Evolutionary conservation across 2,888 invertebrate species (phyloP), one percentile per base, ranked within the genome.

Genomic region (Melangyna quadrimaculata): DNA sequence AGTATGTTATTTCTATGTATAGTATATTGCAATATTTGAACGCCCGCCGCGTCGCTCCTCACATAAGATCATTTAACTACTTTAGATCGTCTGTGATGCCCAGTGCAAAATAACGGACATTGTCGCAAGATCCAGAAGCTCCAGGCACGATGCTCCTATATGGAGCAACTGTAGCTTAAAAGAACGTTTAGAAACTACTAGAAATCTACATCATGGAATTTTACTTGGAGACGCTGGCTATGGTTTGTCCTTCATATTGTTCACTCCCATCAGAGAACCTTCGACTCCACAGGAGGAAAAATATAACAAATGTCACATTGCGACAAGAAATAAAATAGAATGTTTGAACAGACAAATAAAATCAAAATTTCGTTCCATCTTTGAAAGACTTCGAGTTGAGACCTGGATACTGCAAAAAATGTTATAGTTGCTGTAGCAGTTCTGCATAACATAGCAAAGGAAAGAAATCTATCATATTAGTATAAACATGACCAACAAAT

Each of bases 351-450:
- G 43, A 17, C 48, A 48, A 12, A 22, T 48, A 2, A 48, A 48
- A 48, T 70, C 29, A 4, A 70, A 57, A 51, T 57, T 70, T 32
- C 27, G 70, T 12, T 71, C 29, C 1, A 19, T 71, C 10, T 45
- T 57, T 1, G 57, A 71, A 2, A 57, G 69, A 22, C 53, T 69
- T 1, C 22, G 27, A 4, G 53, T 69, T 3, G 53, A 69, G 8
- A n/a, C n/a, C 1, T 40, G 3, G n/a, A 27, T n/a, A 69, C 69
- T 7, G 27, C 27, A 8, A 69, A 40, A 12, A 69, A 69, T 24
- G 53, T 69, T n/a, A 14, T 69, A 7, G 53, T 40, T 17, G 45
- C 57, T 8, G 45, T 59, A n/a, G 57, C 71, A 14, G 71, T 59
- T 27, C 19, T 59, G 5, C 45, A 71, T 24, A 57, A 71, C 22